Base-by-base conservation (phyloP, 1,140 invertebrate genomes). In the Caenorhabditis tropicalis region DNA sequence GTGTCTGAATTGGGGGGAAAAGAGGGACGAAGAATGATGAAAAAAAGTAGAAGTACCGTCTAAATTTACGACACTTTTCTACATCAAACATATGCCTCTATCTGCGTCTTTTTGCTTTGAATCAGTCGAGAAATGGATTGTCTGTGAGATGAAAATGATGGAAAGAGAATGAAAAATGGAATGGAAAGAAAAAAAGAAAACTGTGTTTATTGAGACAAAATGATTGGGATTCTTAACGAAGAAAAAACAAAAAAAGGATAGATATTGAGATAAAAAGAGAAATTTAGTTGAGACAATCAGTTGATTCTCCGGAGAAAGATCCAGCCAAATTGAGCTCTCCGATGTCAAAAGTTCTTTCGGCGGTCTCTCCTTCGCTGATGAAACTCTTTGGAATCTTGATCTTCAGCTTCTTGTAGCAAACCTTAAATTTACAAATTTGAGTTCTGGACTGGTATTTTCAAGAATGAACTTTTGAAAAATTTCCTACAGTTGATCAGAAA, bases 301-400 rank as follows among this genome's bases (percentile, higher is more conserved):
- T 88, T 2, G 43, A 65, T 60, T 90, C 89, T 79, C 89, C 89
- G 21, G 79, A 82, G 81, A 88, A 89, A 48, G 86, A 83, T 53
- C 88, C 89, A 27, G 87, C 87, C 39, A 90, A 74, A 31, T 90
- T 88, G 79, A 90, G 87, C 33, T 74, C 86, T 82, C 89, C 89
- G 36, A 87, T 86, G 27, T 90, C 89, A 83, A 90, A 90, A 31
- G 88, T 46, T 33, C 48, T 84, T 7, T 85, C 33, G 2, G 89
- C 84, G 21, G 70, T 56, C 49, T 88, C 84, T 21, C 89, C 89
- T 24, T 74, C 79, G 39, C 60, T 84, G 82, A 90, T 86, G 58
- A 90, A 82, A 60, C 39, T 88, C 51, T 91, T 87, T 27, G 89
- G 89, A 65, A 90, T 88, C 46, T 82, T 88, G 74, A 90, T 81